Evolutionary conservation across 2,888 invertebrate species (phyloP).

Genomic region (Tetramorium bicarinatum): DNA sequence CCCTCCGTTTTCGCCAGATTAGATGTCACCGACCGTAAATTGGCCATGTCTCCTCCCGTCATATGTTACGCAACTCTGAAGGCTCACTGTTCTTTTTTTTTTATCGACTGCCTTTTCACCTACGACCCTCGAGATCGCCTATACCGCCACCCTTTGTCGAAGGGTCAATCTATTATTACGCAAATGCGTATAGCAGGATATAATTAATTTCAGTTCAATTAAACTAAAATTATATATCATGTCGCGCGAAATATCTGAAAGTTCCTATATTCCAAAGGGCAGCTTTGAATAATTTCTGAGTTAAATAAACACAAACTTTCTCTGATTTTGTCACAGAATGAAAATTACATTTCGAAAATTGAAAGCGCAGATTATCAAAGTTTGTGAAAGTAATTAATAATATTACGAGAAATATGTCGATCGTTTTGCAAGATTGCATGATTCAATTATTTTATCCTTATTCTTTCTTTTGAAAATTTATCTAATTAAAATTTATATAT

Average conservation of each 20-base stretch:
- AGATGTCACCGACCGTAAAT: constrained; percentile 12
- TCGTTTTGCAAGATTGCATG: background rate
- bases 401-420: background rate
- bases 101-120: constrained; percentile 54
- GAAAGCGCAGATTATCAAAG: background rate
- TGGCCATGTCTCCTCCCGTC: background rate
- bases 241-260: background rate
- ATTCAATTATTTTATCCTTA: background rate
- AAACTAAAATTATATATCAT: constrained; percentile 24
- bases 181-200: background rate
- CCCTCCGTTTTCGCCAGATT: constrained; percentile 36
- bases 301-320: background rate
- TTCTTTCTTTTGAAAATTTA: background rate
- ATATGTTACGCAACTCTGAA: constrained; percentile 31
- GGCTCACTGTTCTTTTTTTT: constrained; percentile 41
- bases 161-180: background rate
- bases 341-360: constrained; percentile 13
- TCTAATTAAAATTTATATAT: no score
- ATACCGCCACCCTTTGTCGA: constrained; percentile 7
- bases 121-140: constrained; percentile 42
- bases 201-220: constrained; percentile 41
- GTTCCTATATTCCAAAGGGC: background rate
- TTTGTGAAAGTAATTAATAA: background rate
- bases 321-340: background rate
- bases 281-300: background rate